phyloP scores from a whole-genome alignment of 2,888 invertebrate species.

The Aleiodes testaceus region DNA sequence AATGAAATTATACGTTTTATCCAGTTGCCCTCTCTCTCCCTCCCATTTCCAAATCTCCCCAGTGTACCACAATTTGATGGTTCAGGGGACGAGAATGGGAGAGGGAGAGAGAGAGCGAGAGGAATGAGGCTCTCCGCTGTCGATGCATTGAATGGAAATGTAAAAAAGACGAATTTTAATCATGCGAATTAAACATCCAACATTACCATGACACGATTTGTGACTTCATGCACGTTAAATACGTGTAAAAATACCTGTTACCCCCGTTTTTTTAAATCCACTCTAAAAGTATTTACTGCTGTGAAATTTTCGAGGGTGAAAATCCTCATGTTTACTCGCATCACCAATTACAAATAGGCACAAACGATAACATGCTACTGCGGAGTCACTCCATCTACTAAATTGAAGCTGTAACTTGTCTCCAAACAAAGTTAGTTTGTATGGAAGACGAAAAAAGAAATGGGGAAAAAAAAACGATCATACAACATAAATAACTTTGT shows the following conservation, averaged over 20 bases:
- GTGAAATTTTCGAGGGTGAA: too few species aligned
- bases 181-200: conserved; percentile 14
- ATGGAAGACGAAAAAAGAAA: too few species aligned
- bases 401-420: too few species aligned
- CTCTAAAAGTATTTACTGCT: too few species aligned
- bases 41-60: conserved; percentile 34
- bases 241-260: conserved; percentile 5
- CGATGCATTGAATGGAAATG: conserved; percentile 24
- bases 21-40: conserved; percentile 37
- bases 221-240: conserved; percentile 7
- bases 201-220: neutral
- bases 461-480: too few species aligned
- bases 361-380: too few species aligned
- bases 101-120: conserved; percentile 24
- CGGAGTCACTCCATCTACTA: too few species aligned
- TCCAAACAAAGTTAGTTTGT: too few species aligned
- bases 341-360: too few species aligned
- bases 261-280: neutral
- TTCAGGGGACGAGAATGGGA: conserved; percentile 15
- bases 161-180: conserved; percentile 14
- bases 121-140: neutral
- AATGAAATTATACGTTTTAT: conserved; percentile 55
- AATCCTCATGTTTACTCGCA: too few species aligned
- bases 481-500: too few species aligned
- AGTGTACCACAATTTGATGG: conserved; percentile 40